These are phyloP conservation scores for Syngnathus rostellatus DNA, from an alignment of 2,797 vertebrate genomes.

Conservation along the genomic window DNA sequence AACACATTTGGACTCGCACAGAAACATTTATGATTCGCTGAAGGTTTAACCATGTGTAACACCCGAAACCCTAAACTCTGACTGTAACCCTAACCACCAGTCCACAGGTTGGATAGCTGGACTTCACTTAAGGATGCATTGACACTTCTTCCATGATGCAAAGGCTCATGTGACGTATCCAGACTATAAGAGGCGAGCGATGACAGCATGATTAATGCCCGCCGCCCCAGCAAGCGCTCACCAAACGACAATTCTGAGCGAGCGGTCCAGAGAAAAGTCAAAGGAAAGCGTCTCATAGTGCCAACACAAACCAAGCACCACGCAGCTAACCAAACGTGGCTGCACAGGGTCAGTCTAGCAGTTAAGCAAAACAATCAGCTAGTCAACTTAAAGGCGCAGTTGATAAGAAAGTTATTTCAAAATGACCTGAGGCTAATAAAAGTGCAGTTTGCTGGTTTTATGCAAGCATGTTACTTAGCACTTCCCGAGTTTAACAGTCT, in stretches of 20 bases:
- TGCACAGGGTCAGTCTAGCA: not conserved
- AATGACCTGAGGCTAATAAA: slow-evolving; percentile 6
- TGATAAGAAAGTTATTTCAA: not conserved
- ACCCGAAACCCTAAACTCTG: too few relatives aligned
- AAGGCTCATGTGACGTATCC: slow-evolving; percentile 21
- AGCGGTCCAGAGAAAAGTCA: slow-evolving; percentile 28
- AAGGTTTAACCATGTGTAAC: not conserved
- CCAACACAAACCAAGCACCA: slow-evolving; percentile 2
- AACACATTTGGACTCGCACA: slow-evolving; percentile 40
- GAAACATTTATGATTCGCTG: slow-evolving; percentile 18
- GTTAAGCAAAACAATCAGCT: too few relatives aligned
- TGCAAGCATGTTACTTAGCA: not conserved
- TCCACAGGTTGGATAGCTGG: slow-evolving; percentile 8
- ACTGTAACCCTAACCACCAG: not conserved
- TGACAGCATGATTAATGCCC: slow-evolving; percentile 70
- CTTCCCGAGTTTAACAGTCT: not conserved
- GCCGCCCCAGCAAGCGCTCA: slow-evolving; percentile 38
- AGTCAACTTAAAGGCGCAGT: not conserved
- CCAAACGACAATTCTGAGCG: slow-evolving; percentile 14
- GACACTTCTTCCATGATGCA: slow-evolving; percentile 45
- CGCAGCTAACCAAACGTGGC: not conserved
- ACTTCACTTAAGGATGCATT: slow-evolving; percentile 28
- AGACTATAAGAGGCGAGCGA: slow-evolving; percentile 37
- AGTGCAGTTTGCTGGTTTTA: not conserved
- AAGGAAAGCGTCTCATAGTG: slow-evolving; percentile 19